These are phyloP conservation scores for Stegodyphus dumicola DNA, from an alignment of 1,140 invertebrate species.

Conservation along the genomic window DNA sequence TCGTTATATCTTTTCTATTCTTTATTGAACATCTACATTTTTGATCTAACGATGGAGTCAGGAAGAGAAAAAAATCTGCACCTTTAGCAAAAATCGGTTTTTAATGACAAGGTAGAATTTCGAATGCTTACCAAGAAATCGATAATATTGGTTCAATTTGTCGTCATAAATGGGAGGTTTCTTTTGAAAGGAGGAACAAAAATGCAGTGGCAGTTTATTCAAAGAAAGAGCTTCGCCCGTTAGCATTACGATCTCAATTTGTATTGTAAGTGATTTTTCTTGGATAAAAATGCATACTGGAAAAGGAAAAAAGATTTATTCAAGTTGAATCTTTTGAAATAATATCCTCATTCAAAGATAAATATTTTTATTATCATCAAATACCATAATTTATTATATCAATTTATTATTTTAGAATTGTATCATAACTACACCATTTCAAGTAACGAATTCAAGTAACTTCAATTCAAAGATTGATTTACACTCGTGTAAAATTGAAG, in stretches of 20 bases:
- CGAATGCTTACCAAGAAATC: conserved; percentile 4
- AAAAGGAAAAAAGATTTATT: too few relatives aligned
- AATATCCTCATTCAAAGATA: too few relatives aligned
- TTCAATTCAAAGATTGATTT: background rate
- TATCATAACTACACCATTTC: too few relatives aligned
- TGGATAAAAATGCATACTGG: too few relatives aligned
- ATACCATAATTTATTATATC: too few relatives aligned
- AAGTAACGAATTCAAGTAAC: too few relatives aligned
- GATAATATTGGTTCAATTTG: conserved; percentile 41
- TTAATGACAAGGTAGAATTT: conserved; percentile 38
- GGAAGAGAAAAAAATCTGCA: conserved; percentile 12
- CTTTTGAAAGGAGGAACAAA: background rate
- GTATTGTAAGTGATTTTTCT: too few relatives aligned
- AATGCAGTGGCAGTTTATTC: background rate
- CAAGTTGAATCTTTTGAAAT: too few relatives aligned
- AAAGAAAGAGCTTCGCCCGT: background rate
- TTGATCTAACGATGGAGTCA: conserved; percentile 1
- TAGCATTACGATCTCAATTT: background rate
- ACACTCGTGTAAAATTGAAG: background rate
- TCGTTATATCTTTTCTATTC: background rate
- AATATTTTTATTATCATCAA: too few relatives aligned
- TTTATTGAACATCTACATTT: conserved; percentile 30
- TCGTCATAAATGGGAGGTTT: background rate
- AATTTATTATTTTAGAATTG: too few relatives aligned
- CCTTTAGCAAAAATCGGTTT: conserved; percentile 35